Evolutionary conservation across 1,140 invertebrate species (phyloP), one percentile per base, ranked within the genome.

Genomic region (Zaprionus kolodkinae): DNA sequence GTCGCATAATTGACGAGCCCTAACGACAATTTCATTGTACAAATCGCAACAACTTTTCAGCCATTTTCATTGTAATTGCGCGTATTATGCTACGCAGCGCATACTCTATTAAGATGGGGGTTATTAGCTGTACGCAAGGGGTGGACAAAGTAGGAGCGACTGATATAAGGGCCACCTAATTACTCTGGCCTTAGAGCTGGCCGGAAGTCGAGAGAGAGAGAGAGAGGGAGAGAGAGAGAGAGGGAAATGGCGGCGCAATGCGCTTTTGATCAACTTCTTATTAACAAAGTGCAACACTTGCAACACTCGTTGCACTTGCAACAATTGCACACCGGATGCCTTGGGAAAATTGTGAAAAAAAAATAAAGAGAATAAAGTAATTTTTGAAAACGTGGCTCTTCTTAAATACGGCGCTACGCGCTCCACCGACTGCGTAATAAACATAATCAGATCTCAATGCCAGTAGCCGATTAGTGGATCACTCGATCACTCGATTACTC

Each of bases 1-100:
- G 52, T 27, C 48, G 52, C 55, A 33, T 76, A 86, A 79, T 84
- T 88, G 84, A 78, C 78, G 21, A 84, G 54, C 82, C 75, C 72
- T 81, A 85, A 88, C 69, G 78, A 89, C 75, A 84, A 63, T 66
- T 89, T 62, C 69, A 81, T 79, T 84, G 78, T 84, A 72, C 50
- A 78, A 88, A 88, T 88, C 66, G 78, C 72, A 71, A 69, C 85
- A 89, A 75, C 85, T 88, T 84, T 88, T 84, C 84, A 89, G 72
- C 52, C 84, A 89, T 88, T 88, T 89, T 72, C 65, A 68, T 64
- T 72, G 77, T 84, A 84, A 84, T 84, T 40, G n/a, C 25, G 40
- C 21, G 27, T 15, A 45, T 52, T 40, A 40, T 52, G 54, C 13
- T 36, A 9, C 27, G 40, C n/a, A 15, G 40, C 40, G 40, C 40